Evolutionary conservation across 2,888 invertebrate species (phyloP), one percentile per base, ranked within the genome.

Genomic region (Endotricha flammealis): DNA sequence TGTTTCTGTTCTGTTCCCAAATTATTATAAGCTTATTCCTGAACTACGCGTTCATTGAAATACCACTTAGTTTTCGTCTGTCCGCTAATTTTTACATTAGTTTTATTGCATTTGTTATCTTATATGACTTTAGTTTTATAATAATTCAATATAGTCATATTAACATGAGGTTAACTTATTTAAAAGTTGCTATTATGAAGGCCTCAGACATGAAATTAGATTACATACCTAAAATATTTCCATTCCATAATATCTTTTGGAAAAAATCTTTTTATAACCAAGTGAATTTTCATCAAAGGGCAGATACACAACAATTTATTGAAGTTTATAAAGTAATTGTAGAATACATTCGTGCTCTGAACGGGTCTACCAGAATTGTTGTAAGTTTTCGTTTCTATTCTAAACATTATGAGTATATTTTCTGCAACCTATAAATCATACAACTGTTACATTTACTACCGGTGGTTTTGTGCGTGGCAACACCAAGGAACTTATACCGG

Each of bases 161-260:
- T n/a, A 14, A 14, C 13, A 24, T 32, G 32, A 23, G 32, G 24
- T 6, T 32, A 3, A 32, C 12, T 24, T 32, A 32, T 14, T 24
- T 32, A 9, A 32, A 23, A 24, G 14, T 32, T 32, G 23, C 32
- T 5, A 13, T 32, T 9, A 32, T 32, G 32, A 23, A 24, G 23
- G 13, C 5, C 5, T 32, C 24, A 2, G 14, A 23, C 10, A 23
- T 32, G 1, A 32, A 11, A 13, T 7, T 24, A 9, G 32, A 24
- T 10, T 32, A 32, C 24, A 10, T 32, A 6, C 32, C 32, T 12
- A 22, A 23, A 9, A 32, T 32, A 3, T 32, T 23, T 13, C 5
- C 14, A 8, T 32, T 32, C 10, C 13, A 23, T 13, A 14, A 14
- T n/a, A 13, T 24, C 2, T 23, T 32, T 4, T 24, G 32, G 32